Percentiles rank a stretch among this genome's conserved stretches.
These are phyloP conservation scores for Drosophila sp. DNA, from an alignment of 1,140 invertebrate genomes.

Conservation along the genomic window DNA sequence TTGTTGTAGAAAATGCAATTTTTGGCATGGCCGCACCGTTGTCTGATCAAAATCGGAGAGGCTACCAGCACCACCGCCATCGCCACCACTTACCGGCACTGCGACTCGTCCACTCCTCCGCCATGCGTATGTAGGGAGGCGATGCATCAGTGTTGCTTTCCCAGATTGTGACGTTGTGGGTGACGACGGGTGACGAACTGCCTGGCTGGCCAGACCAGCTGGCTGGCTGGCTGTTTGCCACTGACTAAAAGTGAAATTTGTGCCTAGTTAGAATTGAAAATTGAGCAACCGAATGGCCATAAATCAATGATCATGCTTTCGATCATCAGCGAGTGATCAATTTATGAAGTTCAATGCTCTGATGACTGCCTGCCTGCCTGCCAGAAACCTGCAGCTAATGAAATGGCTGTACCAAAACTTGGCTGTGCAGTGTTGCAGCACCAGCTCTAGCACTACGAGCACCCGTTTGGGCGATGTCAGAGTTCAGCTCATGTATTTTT, in stretches of 20 bases:
- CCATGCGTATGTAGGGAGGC: slow-evolving; percentile 69
- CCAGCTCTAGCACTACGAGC: slow-evolving; percentile 6
- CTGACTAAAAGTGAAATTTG: slow-evolving; percentile 62
- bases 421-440: slow-evolving; percentile 15
- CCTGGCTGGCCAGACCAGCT: background rate
- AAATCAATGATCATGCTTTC: slow-evolving; percentile 36
- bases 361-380: background rate
- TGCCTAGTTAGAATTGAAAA: slow-evolving; percentile 55
- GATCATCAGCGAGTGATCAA: slow-evolving; percentile 45
- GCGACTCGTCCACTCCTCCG: slow-evolving; percentile 26
- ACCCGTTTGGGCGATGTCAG: slow-evolving; percentile 54
- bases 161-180: slow-evolving; percentile 37
- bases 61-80: background rate
- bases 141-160: slow-evolving; percentile 49
- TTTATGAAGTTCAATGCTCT: slow-evolving; percentile 49
- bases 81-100: background rate
- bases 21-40: slow-evolving; percentile 66
- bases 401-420: background rate
- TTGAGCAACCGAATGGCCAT: slow-evolving; percentile 38
- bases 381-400: background rate
- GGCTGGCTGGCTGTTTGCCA: too few relatives aligned
- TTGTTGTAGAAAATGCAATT: slow-evolving; percentile 81
- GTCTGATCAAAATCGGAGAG: slow-evolving; percentile 22
- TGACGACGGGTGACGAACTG: slow-evolving; percentile 54
- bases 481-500: slow-evolving; percentile 71